Base-by-base conservation (phyloP, 2,888 invertebrate species). In the Ophioninae sp. region DNA sequence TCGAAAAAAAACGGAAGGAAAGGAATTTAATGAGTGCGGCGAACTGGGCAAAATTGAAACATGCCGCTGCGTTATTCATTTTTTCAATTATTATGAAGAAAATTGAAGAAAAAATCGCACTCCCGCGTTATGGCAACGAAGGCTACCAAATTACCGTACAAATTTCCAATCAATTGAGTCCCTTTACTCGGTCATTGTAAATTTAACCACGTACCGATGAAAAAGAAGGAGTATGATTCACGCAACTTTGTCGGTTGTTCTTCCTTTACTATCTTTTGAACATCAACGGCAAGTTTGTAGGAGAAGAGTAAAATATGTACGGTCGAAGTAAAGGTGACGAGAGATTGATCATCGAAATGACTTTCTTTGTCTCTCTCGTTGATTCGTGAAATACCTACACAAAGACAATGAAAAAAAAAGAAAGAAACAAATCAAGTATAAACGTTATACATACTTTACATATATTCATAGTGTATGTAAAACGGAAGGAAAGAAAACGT, bases 381-480 rank as follows among this genome's bases (percentile, higher is more conserved):
- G 68, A 56, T 78, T 69, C 64, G 74, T 65, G 77, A 74, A 79
- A 87, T 87, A 90, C 86, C 87, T 88, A 86, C 80, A 87, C 87
- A 88, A 87, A 72, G 75, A 39, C 21, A 73, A 37, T 13, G 23
- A 56, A 50, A 30, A 61, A 62, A 50, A 67, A 67, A 77, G 68
- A 67, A 67, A 74, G 68, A 83, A 86, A 88, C 86, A 88, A 91
- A 91, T 91, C 89, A 89, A 90, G 89, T 88, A 88, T 90, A 90
- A 88, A 88, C 87, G 73, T 68, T 50, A 86, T 89, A 88, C 86
- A 88, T 89, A 89, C 87, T 87, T 89, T 88, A 87, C 88, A 88
- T 88, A 89, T 88, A 89, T 87, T 67, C 79, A 72, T 72, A 65
- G 64, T 57, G 75, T 75, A 65, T 65, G 75, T 75, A 39, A 41